Evolutionary conservation across 1,140 invertebrate genomes (phyloP).

Genomic region (Hypothenemus hampei): DNA sequence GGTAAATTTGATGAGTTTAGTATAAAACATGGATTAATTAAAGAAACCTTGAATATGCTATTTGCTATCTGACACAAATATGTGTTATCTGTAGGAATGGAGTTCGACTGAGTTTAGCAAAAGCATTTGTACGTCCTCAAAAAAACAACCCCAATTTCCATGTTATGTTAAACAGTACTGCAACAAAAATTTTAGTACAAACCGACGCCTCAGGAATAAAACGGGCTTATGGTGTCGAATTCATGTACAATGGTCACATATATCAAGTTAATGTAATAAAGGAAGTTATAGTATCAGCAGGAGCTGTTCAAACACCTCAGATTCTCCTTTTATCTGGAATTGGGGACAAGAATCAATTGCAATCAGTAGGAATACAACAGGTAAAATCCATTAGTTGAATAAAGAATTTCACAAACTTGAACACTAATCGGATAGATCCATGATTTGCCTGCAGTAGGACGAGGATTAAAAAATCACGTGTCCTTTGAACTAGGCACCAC

Average conservation of each 20-base stretch:
- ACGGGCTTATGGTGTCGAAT: constrained; percentile 43
- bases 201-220: constrained; percentile 18
- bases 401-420: neutral
- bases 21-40: neutral
- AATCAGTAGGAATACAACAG: constrained; percentile 47
- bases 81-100: constrained; percentile 60
- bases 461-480: constrained; percentile 70
- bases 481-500: constrained; percentile 52
- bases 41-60: too few relatives aligned
- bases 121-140: constrained; percentile 57
- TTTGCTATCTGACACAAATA: too few relatives aligned
- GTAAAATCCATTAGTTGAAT: neutral
- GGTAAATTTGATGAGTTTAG: constrained; percentile 12
- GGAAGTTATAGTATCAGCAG: constrained; percentile 57
- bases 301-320: constrained; percentile 54
- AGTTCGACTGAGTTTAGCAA: constrained; percentile 58
- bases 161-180: constrained; percentile 60
- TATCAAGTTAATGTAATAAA: constrained; percentile 43
- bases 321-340: constrained; percentile 56
- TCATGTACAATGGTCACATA: constrained; percentile 44
- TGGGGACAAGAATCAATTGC: constrained; percentile 50
- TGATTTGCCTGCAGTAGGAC: constrained; percentile 66
- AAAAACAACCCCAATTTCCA: constrained; percentile 62
- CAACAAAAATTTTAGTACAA: constrained; percentile 50
- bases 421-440: constrained; percentile 45